Evolutionary conservation across 2,888 invertebrate genomes (phyloP), one percentile per base, ranked within the genome.

Genomic region (Heliconius ismenius): DNA sequence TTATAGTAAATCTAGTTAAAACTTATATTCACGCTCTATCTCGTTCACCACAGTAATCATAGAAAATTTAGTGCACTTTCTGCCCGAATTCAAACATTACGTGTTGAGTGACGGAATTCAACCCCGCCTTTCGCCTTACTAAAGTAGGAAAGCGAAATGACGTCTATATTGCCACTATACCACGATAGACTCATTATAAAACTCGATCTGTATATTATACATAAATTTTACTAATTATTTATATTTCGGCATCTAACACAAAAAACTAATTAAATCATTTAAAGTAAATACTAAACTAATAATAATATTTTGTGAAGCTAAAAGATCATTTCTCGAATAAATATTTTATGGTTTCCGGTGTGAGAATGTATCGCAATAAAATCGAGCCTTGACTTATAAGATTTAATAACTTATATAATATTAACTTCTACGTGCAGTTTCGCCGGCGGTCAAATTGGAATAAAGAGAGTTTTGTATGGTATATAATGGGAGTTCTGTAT

Each of bases 341-440:
- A 63, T 26, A 73, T 73, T 73, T 73, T 62, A 43, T 73, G 43
- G 26, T 28, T 73, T 73, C 73, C 73, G 70, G 58, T 70, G 70
- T 9, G 32, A 36, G 58, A 58, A 10, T 70, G 54, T 54, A 32
- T 58, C 58, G 70, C 70, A 70, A 32, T 70, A 58, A 70, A 32
- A 54, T 70, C 32, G 32, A 70, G 24, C 70, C 70, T 70, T 70
- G 70, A 70, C 58, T 70, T 70, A 70, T 36, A 58, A 58, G 70
- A 58, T 36, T 70, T 70, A 58, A 58, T 58, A 7, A 3, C 32
- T 70, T 70, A 36, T 21, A n/a, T 69, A 69, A 58, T 24, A 62
- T 26, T 26, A 26, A 10, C 15, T 26, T 26, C 13, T 60, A 60
- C 18, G 0, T 24, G 60, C 24, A 13, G 60, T 13, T 62, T 13